phyloP scores from a whole-genome alignment of 2,888 invertebrate genomes.

The Monoplex corrugatus region DNA sequence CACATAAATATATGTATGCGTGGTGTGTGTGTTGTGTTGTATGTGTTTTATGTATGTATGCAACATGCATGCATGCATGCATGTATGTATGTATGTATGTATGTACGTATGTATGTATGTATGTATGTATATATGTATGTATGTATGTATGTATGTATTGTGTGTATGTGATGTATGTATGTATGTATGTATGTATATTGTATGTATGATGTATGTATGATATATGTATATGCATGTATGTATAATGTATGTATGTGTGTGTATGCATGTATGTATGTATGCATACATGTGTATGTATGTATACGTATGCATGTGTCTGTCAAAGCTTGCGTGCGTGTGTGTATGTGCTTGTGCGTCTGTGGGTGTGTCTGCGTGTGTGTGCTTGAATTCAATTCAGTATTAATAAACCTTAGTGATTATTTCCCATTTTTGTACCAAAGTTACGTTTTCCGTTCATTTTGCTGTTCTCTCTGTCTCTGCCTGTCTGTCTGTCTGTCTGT shows the following conservation, averaged over 20 bases:
- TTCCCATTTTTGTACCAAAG: no score
- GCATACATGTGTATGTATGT: not conserved
- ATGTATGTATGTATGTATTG: constrained; percentile 24
- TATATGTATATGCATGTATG: not conserved
- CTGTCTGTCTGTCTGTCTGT: constrained; percentile 18
- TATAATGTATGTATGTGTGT: constrained; percentile 2
- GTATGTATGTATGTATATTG: not conserved
- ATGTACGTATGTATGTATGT: constrained; percentile 5
- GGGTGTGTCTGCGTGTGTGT: not conserved
- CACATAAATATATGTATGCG: no score
- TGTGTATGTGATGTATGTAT: constrained; percentile 5
- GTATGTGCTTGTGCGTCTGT: constrained; percentile 10
- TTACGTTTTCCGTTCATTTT: no score
- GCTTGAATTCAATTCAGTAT: no score
- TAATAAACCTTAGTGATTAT: no score
- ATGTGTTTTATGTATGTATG: no score
- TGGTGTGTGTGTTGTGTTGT: no score
- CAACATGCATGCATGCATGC: no score
- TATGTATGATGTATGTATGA: not conserved
- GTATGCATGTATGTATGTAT: not conserved
- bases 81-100: not conserved
- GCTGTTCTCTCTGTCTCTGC: no score
- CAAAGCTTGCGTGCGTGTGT: no score
- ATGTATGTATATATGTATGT: constrained; percentile 19
- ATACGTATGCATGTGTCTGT: not conserved